These are phyloP conservation scores for Pygocentrus nattereri DNA, from an alignment of 2,797 vertebrate genomes.

Conservation along the genomic window DNA sequence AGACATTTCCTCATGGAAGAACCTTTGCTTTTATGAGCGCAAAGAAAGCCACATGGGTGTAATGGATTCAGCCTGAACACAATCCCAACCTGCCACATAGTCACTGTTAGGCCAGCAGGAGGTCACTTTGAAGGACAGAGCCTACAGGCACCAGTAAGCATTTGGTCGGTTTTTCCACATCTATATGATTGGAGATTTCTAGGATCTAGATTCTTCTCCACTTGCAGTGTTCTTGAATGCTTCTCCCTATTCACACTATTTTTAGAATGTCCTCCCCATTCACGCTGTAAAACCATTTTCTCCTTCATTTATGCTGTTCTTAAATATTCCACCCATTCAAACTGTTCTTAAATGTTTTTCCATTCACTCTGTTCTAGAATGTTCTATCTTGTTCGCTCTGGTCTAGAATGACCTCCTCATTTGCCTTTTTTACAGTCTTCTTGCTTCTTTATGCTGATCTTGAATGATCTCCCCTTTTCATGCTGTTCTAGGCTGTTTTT, in stretches of 20 bases:
- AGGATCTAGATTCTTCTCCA: no score
- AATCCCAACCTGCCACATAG: background rate
- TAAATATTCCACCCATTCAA: background rate
- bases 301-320: background rate
- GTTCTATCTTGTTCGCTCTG: no score
- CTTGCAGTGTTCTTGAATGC: no score
- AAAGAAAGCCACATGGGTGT: constrained; percentile 23
- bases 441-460: no score
- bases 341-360: background rate
- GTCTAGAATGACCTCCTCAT: no score
- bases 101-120: background rate
- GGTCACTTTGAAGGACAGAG: constrained; percentile 5
- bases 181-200: no score
- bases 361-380: background rate
- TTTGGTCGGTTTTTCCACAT: no score
- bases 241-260: no score
- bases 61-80: background rate
- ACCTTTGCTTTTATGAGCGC: constrained; percentile 6
- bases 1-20: constrained; percentile 34
- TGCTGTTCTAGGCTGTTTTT: background rate
- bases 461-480: background rate
- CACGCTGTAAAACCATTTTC: background rate
- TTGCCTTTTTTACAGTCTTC: no score
- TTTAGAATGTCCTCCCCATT: background rate
- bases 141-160: background rate